A percentile compares a stretch with the other conserved stretches of the same genome.
Conservation (phyloP, 2,888 invertebrate species). For the Tyria jacobaeae region DNA sequence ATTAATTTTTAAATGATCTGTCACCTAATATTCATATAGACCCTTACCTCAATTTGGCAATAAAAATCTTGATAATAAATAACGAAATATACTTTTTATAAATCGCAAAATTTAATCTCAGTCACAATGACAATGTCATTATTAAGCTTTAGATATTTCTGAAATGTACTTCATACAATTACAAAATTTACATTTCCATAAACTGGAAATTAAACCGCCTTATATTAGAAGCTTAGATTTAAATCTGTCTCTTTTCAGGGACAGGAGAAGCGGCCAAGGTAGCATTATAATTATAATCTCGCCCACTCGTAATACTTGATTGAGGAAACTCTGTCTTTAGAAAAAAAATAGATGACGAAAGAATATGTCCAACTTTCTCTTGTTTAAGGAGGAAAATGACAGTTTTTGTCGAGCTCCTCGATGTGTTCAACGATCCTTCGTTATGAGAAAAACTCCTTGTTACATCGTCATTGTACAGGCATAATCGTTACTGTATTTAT, state of each 20-base stretch:
- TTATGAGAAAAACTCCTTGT: conserved; percentile 14
- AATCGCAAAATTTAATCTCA: no score
- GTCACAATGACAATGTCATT: no score
- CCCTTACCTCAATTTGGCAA: no score
- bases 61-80: no score
- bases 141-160: no score
- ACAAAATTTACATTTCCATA: neutral
- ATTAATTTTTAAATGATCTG: no score
- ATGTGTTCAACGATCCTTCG: conserved; percentile 12
- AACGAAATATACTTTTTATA: no score
- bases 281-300: conserved; percentile 19
- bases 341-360: conserved; percentile 18
- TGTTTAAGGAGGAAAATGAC: conserved; percentile 20
- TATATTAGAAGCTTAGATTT: conserved; percentile 3
- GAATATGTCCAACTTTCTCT: conserved; percentile 19
- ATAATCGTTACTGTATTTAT: neutral
- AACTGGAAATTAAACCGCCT: neutral
- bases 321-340: conserved; percentile 14
- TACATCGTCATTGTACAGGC: conserved; percentile 8
- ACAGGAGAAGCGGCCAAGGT: neutral
- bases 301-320: conserved; percentile 16
- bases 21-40: no score
- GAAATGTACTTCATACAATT: no score
- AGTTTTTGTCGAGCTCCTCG: conserved; percentile 14
- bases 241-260: conserved; percentile 9